phyloP scores from a whole-genome alignment of 2,797 vertebrate genomes.

The Sebastes minor region DNA sequence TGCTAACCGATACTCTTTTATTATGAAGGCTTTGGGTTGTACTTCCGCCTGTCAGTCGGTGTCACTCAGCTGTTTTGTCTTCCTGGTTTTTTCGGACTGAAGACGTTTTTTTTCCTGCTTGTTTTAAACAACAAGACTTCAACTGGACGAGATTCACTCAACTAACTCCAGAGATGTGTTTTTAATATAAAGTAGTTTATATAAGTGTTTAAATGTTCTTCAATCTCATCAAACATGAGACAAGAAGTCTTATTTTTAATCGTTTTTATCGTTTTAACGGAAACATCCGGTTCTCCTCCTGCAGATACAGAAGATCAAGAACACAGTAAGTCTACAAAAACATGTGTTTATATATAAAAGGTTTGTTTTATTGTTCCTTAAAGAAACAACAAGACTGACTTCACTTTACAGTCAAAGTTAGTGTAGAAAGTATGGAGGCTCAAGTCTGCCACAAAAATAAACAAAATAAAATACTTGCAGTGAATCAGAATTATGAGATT shows the following conservation, averaged over 20 bases:
- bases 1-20: background rate
- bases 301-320: background rate
- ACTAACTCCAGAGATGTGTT: background rate
- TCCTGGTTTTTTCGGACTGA: constrained; percentile 47
- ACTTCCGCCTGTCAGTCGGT: constrained; percentile 12
- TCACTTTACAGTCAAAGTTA: fast-evolving
- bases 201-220: background rate
- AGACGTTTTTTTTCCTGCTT: background rate
- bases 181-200: background rate
- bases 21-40: background rate
- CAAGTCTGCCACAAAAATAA: background rate
- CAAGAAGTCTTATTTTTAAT: background rate
- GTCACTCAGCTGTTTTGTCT: constrained; percentile 26
- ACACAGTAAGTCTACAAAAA: background rate
- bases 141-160: fast-evolving
- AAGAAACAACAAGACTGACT: background rate
- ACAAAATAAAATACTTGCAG: too few relatives aligned
- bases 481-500: too few relatives aligned
- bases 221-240: constrained; percentile 28
- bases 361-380: too few relatives aligned
- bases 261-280: background rate
- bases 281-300: background rate
- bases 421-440: background rate
- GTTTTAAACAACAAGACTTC: background rate
- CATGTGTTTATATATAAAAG: background rate